Conservation (phyloP, 2,113 vertebrate genomes). For the Cyprinodon variegatus region DNA sequence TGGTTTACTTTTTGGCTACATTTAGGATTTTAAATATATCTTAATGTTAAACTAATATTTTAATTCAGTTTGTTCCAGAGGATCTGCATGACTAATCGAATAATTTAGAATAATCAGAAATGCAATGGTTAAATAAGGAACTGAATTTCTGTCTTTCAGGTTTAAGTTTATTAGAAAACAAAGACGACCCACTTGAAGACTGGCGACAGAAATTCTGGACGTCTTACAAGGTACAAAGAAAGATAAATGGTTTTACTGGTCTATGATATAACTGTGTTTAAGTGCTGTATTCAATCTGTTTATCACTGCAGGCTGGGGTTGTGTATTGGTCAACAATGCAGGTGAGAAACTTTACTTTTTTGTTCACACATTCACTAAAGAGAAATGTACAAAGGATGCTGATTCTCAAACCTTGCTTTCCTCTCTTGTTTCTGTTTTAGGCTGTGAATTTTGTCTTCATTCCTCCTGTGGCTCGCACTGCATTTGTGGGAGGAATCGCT, state of each 20-base stretch:
- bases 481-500: constrained; percentile 75
- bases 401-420: background rate
- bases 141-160: constrained; percentile 59
- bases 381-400: background rate
- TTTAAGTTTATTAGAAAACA: constrained; percentile 80
- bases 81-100: background rate
- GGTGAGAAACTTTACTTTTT: constrained; percentile 50
- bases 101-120: background rate
- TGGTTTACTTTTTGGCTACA: background rate
- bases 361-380: background rate
- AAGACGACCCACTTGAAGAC: constrained; percentile 76
- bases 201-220: constrained; percentile 83
- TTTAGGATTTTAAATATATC: background rate
- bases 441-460: constrained; percentile 80
- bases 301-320: constrained; percentile 74
- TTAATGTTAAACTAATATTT: background rate
- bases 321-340: constrained; percentile 82
- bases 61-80: background rate
- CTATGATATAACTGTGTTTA: background rate
- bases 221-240: constrained; percentile 76
- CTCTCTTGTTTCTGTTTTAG: constrained; percentile 47
- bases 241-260: background rate
- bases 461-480: constrained; percentile 78
- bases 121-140: background rate
- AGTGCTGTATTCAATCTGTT: background rate